Evolutionary conservation across 2,113 vertebrate species (phyloP).

Genomic region (Tachuris rubrigastra): DNA sequence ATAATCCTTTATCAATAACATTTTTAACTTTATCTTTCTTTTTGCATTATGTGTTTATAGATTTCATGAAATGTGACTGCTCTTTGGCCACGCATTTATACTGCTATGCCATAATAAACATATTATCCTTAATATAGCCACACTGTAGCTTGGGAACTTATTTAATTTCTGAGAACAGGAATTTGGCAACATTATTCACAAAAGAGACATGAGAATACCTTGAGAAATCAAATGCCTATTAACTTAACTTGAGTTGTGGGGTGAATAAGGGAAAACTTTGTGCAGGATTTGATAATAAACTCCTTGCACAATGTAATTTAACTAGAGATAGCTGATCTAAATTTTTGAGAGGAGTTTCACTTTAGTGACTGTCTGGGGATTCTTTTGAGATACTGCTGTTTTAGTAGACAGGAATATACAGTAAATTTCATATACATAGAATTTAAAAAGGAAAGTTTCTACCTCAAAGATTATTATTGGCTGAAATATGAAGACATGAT

Average conservation of each 20-base stretch:
- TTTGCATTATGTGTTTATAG: background rate
- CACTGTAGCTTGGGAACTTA: background rate
- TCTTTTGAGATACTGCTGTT: background rate
- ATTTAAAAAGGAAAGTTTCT: background rate
- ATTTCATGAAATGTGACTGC: background rate
- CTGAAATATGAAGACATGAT: background rate
- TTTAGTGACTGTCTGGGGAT: conserved; percentile 34
- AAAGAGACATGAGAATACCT: conserved; percentile 27
- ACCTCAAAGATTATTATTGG: background rate
- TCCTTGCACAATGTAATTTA: conserved; percentile 47
- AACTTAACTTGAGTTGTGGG: conserved; percentile 36
- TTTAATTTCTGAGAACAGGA: conserved; percentile 19
- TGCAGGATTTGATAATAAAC: conserved; percentile 43
- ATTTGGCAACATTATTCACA: conserved; percentile 14
- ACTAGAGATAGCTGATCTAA: conserved; percentile 33
- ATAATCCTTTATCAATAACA: background rate
- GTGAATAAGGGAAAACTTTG: conserved; percentile 49
- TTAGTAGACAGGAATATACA: background rate
- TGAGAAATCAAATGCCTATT: conserved; percentile 53
- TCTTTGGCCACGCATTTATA: background rate
- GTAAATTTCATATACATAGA: background rate
- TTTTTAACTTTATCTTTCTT: background rate
- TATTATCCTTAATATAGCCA: background rate
- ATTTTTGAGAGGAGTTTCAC: conserved; percentile 48
- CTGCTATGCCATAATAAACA: background rate